Conservation (phyloP, 2,113 vertebrate genomes). For the Thalassoma bifasciatum region DNA sequence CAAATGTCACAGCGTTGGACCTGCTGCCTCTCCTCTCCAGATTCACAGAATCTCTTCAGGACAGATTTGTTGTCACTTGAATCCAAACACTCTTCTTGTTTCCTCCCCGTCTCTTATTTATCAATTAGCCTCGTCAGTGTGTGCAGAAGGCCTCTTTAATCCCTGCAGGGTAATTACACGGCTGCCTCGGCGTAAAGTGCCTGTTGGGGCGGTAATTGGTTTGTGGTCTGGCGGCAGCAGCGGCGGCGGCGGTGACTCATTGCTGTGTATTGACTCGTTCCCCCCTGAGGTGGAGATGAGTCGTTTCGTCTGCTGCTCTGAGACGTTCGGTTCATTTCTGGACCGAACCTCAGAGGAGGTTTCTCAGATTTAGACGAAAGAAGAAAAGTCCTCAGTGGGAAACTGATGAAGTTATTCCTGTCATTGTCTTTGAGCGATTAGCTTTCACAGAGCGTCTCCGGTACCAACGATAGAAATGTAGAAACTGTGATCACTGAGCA, state of each 20-base stretch:
- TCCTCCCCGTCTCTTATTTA: slow-evolving; percentile 1
- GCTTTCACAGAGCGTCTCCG: too few species aligned
- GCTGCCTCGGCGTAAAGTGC: slow-evolving; percentile 5
- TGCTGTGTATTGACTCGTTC: slow-evolving; percentile 16
- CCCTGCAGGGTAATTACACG: slow-evolving; percentile 31
- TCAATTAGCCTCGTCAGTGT: not conserved
- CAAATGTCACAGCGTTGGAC: too few species aligned
- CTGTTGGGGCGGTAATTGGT: slow-evolving; percentile 15
- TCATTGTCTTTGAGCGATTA: not conserved
- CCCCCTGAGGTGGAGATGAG: not conserved
- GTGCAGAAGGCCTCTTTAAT: not conserved
- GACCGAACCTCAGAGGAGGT: slow-evolving; percentile 24
- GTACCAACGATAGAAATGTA: too few species aligned
- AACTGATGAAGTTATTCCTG: not conserved
- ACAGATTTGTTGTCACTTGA: not conserved
- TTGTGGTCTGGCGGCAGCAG: slow-evolving; percentile 3
- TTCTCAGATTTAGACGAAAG: slow-evolving; percentile 8
- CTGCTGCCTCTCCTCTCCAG: not conserved
- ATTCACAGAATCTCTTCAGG: not conserved
- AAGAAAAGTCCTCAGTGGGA: not conserved
- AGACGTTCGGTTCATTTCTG: slow-evolving; percentile 8
- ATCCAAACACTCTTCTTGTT: not conserved
- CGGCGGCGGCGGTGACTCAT: not conserved
- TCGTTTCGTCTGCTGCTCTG: slow-evolving; percentile 14
- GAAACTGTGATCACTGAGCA: too few species aligned